Evolutionary conservation across 2,888 invertebrate species (phyloP).

Genomic region (Candidula unifasciata): DNA sequence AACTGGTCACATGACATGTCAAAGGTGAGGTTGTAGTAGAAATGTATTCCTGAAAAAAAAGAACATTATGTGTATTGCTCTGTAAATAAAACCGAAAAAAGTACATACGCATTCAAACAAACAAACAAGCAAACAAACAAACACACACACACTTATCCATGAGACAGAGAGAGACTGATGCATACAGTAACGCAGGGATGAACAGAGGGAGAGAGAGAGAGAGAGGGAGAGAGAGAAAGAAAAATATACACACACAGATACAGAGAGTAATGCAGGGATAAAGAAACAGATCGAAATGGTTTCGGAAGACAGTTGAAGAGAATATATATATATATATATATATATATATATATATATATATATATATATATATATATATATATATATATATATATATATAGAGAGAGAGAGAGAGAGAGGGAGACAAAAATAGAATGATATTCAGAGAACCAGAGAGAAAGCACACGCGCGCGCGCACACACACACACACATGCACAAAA

Average conservation of each 20-base stretch:
- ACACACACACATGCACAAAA: too few species aligned
- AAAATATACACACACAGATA: too few species aligned
- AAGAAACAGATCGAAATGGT: too few species aligned
- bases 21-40: background rate
- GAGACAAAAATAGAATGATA: background rate
- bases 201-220: background rate
- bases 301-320: too few species aligned
- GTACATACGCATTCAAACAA: background rate
- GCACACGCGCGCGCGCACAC: too few species aligned
- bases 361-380: too few species aligned
- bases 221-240: background rate
- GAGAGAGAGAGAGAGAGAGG: background rate
- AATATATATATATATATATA: too few species aligned
- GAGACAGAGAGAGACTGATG: background rate
- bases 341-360: too few species aligned
- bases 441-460: background rate
- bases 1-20: background rate
- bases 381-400: too few species aligned
- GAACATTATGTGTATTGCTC: background rate
- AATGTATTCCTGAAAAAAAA: conserved; percentile 22
- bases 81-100: too few species aligned
- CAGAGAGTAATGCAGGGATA: too few species aligned
- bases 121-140: background rate
- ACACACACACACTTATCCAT: background rate
- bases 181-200: background rate